Base-by-base conservation (phyloP, 2,113 vertebrate species). In the Aegotheles bennettii region DNA sequence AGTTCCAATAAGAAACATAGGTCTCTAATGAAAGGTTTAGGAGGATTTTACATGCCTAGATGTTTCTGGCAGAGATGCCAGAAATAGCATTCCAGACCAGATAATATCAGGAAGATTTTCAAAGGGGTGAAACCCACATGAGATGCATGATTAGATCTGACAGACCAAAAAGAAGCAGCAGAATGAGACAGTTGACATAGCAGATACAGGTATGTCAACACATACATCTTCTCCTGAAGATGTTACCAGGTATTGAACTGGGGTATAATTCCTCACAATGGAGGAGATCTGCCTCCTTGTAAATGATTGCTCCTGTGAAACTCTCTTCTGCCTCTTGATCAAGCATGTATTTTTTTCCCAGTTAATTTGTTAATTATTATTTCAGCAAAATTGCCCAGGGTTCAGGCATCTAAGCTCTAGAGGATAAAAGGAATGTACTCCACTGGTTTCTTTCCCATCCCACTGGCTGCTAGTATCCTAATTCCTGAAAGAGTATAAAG, bases 21-120 rank as follows among this genome's bases (percentile, higher is more conserved):
- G 8, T 80, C 31, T 82, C 6, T 73, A 76, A 82, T 3, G 3
- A 81, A 70, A 40, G 7, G 12, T 93, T 76, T 69, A 33, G 24
- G 17, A 65, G 29, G 28, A 45, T 88, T 94, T 92, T 64, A 65
- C 23, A 24, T 20, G 19, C 48, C 40, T 85, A 45, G 57, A 50
- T 54, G 40, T 90, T 94, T 95, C 64, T 84, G 59, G 51, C 29
- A 60, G 31, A 83, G 23, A 57, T 86, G 29, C 21, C 26, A 43
- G 40, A 73, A 53, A 29, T 24, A 28, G 9, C 28, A 76, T 90
- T 92, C 57, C 61, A 90, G 57, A 64, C 7, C 47, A 79, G 24
- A 15, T 82, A 65, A 9, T 20, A 54, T 18, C 71, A 88, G 56
- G 35, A 84, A 56, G 67, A 51, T 60, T 89, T 94, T 71, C 35